Evolutionary conservation across 2,797 vertebrate genomes (phyloP).

Genomic region (Protosalanx chinensis): DNA sequence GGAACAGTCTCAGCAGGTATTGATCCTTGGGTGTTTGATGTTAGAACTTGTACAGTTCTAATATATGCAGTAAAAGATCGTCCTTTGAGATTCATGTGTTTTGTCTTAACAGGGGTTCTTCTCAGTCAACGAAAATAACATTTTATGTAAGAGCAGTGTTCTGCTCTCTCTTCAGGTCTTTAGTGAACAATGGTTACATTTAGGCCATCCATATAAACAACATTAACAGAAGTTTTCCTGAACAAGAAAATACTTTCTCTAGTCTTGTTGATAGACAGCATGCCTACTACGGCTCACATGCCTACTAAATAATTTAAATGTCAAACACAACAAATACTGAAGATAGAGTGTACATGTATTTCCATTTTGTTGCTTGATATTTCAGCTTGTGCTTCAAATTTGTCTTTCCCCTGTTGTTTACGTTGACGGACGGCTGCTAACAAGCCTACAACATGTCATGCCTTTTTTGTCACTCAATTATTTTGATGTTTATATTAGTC

Average conservation of each 20-base stretch:
- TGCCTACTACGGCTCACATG: neutral
- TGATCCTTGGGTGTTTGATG: slow-evolving; percentile 31
- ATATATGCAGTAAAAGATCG: slow-evolving; percentile 29
- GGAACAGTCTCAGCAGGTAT: slow-evolving; percentile 33
- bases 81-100: slow-evolving; percentile 18
- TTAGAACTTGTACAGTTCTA: slow-evolving; percentile 36
- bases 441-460: neutral
- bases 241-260: neutral
- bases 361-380: too few species aligned
- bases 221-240: neutral
- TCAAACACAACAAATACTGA: too few species aligned
- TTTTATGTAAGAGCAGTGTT: slow-evolving; percentile 3
- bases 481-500: slow-evolving; percentile 1
- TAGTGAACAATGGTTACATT: too few species aligned
- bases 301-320: too few species aligned
- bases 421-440: neutral
- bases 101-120: slow-evolving; percentile 1
- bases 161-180: neutral
- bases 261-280: neutral
- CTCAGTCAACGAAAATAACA: slow-evolving; percentile 10
- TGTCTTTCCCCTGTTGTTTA: neutral
- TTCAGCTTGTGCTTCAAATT: neutral
- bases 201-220: neutral
- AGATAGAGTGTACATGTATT: too few species aligned
- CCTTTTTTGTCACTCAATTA: neutral